phyloP scores from a whole-genome alignment of 2,888 invertebrate genomes.

The Terebella lapidaria region DNA sequence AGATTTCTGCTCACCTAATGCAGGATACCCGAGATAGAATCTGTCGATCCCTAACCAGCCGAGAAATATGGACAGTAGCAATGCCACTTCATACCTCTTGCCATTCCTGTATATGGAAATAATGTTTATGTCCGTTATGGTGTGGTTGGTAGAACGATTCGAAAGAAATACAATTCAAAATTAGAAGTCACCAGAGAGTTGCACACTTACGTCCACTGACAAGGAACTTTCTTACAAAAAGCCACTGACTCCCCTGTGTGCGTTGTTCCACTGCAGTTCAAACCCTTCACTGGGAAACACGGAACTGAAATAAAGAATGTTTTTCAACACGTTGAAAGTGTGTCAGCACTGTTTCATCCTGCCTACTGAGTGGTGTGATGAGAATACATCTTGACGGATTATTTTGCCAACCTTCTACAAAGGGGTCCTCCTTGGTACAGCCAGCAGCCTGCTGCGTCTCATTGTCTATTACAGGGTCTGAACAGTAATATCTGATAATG shows the following conservation, averaged over 20 bases:
- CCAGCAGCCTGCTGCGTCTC: conserved; percentile 82
- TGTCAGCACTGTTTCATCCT: no score
- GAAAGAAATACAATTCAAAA: background rate
- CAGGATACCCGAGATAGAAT: conserved; percentile 97
- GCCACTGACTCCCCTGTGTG: conserved; percentile 64
- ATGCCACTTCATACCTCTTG: conserved; percentile 83
- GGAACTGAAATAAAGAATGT: conserved; percentile 24
- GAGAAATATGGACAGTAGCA: conserved; percentile 89
- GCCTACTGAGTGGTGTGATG: no score
- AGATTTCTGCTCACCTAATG: conserved; percentile 62
- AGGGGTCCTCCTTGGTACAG: conserved; percentile 69
- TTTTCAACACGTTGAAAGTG: background rate
- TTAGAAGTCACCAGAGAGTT: background rate
- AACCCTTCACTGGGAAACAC: conserved; percentile 77
- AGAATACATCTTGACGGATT: no score
- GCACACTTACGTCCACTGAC: conserved; percentile 87
- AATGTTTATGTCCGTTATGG: background rate
- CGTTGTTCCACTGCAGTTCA: conserved; percentile 71
- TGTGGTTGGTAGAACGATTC: no score
- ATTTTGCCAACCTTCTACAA: conserved; percentile 78
- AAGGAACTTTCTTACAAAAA: conserved; percentile 77
- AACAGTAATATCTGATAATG: conserved; percentile 60
- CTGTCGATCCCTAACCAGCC: conserved; percentile 98
- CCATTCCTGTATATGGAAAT: conserved; percentile 69
- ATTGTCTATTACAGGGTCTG: conserved; percentile 65